These are phyloP conservation scores for Campoplex capitator DNA, from an alignment of 2,888 invertebrate genomes.

Conservation along the genomic window DNA sequence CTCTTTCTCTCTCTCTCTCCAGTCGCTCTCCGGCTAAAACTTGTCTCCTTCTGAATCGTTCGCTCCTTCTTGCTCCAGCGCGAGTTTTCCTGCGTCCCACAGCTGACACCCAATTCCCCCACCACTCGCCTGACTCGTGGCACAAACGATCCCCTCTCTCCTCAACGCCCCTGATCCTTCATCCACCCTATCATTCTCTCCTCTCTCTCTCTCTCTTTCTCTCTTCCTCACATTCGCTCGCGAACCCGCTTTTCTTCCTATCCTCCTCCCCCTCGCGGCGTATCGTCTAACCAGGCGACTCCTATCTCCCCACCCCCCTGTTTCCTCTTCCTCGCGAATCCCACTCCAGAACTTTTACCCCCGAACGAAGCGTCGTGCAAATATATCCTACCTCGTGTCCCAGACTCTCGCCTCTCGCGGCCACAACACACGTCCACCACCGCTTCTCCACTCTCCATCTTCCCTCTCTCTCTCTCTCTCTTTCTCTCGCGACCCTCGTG, in stretches of 20 bases:
- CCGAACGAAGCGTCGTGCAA: conserved; percentile 60
- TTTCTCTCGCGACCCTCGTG: conserved; percentile 38
- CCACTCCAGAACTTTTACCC: conserved; percentile 25
- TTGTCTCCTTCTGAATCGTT: conserved; percentile 58
- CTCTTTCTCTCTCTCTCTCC: conserved; percentile 64
- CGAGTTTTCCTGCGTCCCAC: conserved; percentile 75
- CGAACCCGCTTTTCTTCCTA: conserved; percentile 32
- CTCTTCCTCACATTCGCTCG: conserved; percentile 18
- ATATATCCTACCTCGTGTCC: conserved; percentile 79
- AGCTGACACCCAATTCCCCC: conserved; percentile 81
- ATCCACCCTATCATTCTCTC: conserved; percentile 60
- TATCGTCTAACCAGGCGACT: conserved; percentile 63
- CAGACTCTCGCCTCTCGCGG: conserved; percentile 71
- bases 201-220: conserved; percentile 39
- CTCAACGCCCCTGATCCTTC: conserved; percentile 61
- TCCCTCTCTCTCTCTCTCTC: conserved; percentile 28
- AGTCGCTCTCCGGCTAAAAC: conserved; percentile 58
- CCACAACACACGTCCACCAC: conserved; percentile 28
- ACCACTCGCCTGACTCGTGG: conserved; percentile 71
- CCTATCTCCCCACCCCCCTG: conserved; percentile 20
- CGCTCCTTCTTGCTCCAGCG: conserved; percentile 55
- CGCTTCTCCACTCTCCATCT: conserved; percentile 1
- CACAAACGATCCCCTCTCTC: conserved; percentile 69
- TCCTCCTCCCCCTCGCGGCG: conserved; percentile 46
- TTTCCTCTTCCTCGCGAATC: conserved; percentile 5